Evolutionary conservation across 1,140 invertebrate species (phyloP).

Genomic region (Mya arenaria): DNA sequence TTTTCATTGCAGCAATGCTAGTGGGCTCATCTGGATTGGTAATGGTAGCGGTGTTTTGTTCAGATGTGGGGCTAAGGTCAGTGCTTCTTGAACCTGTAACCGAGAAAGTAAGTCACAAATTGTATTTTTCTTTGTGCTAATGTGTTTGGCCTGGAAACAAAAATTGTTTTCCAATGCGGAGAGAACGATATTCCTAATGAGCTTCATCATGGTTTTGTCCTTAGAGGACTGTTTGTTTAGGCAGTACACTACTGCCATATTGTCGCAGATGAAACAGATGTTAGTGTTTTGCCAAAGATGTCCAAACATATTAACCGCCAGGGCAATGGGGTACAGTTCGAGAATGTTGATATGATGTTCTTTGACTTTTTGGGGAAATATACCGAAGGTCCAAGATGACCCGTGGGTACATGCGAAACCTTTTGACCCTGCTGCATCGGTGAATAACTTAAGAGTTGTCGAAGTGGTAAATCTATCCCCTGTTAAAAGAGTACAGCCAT

Average conservation of each 20-base stretch:
- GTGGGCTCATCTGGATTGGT: neutral
- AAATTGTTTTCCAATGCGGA: neutral
- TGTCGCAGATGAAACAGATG: constrained; percentile 22
- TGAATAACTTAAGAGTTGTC: neutral
- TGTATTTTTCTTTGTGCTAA: neutral
- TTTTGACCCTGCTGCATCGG: constrained; percentile 9
- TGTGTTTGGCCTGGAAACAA: neutral
- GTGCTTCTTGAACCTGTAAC: neutral
- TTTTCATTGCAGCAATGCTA: neutral
- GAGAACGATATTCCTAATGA: constrained; percentile 5
- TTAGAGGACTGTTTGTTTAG: constrained; percentile 21
- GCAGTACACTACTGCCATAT: constrained; percentile 8
- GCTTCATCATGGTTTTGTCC: constrained; percentile 2
- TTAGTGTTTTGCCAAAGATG: constrained; percentile 10
- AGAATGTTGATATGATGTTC: neutral
- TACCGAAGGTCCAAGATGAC: constrained; percentile 5
- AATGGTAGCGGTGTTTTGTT: neutral
- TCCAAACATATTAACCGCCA: constrained; percentile 11
- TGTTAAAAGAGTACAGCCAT: neutral
- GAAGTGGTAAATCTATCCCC: neutral
- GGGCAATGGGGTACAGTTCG: constrained; percentile 14
- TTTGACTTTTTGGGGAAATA: neutral
- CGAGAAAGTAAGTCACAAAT: constrained; percentile 29
- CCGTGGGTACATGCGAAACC: neutral
- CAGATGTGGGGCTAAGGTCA: constrained; percentile 17